phyloP scores from a whole-genome alignment of 2,888 invertebrate genomes.

The Peribatodes rhomboidaria region DNA sequence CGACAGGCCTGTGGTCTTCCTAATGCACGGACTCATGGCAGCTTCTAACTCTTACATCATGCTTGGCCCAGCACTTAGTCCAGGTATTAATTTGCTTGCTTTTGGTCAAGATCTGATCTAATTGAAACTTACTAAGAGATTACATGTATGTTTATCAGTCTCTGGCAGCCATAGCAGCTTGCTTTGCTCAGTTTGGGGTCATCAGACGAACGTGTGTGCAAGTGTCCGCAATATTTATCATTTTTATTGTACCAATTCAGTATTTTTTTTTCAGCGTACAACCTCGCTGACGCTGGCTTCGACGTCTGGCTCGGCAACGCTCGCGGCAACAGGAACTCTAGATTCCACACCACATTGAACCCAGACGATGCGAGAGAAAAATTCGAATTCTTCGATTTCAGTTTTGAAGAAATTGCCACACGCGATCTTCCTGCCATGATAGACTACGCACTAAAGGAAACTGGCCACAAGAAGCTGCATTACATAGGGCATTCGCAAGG shows the following conservation, averaged over 20 bases:
- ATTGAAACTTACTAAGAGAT: not conserved
- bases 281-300: conserved; percentile 89
- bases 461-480: conserved; percentile 63
- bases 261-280: conserved; percentile 87
- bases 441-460: conserved; percentile 64
- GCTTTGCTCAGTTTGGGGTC: no score
- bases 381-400: conserved; percentile 69
- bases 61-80: conserved; percentile 56
- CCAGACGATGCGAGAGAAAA: conserved; percentile 60
- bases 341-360: conserved; percentile 79
- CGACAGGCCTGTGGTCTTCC: conserved; percentile 61
- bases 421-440: conserved; percentile 72
- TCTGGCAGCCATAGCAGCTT: no score
- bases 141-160: no score
- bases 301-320: conserved; percentile 95
- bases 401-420: conserved; percentile 72
- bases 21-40: conserved; percentile 67
- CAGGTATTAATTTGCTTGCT: conserved; percentile 53
- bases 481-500: conserved; percentile 81
- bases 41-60: conserved; percentile 56
- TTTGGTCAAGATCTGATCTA: not conserved
- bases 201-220: no score
- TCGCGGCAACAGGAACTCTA: conserved; percentile 91
- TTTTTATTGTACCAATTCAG: no score
- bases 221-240: no score